Evolutionary conservation across 2,797 vertebrate genomes (phyloP).

Genomic region (Acropternis orthonyx): DNA sequence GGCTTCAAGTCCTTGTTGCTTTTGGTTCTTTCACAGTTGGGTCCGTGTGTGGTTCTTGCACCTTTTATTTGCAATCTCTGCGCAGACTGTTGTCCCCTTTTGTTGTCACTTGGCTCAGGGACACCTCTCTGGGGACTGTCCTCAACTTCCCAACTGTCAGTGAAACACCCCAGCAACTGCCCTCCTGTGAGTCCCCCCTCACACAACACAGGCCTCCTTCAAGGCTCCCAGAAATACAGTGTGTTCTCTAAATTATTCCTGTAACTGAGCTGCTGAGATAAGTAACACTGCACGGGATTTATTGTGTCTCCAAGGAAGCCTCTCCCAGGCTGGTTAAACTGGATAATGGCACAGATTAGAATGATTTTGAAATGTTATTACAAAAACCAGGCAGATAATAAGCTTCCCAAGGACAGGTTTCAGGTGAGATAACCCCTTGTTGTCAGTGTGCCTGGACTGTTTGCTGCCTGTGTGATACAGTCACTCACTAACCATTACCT

Average conservation of each 20-base stretch:
- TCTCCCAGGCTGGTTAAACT: not conserved
- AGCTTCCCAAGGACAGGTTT: not conserved
- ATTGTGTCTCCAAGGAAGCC: not conserved
- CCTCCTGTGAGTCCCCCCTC: not conserved
- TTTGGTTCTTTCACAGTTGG: not conserved
- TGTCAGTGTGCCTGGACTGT: not conserved
- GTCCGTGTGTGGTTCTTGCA: not conserved
- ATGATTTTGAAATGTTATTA: not conserved
- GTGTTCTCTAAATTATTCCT: not conserved
- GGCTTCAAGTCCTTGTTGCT: not conserved
- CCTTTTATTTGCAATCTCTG: not conserved
- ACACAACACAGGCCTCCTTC: not conserved
- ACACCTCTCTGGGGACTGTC: not conserved
- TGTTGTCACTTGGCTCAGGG: not conserved
- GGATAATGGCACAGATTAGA: not conserved
- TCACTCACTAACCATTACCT: constrained; percentile 76
- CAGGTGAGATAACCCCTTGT: not conserved
- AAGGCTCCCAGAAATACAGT: not conserved
- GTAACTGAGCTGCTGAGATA: not conserved
- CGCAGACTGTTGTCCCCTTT: not conserved
- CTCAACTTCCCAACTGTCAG: fast-evolving
- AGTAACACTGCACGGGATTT: not conserved
- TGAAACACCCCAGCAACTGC: not conserved
- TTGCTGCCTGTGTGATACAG: not conserved
- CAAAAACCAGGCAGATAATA: not conserved